Evolutionary conservation across 2,113 vertebrate species (phyloP).

Genomic region (Melospiza georgiana): DNA sequence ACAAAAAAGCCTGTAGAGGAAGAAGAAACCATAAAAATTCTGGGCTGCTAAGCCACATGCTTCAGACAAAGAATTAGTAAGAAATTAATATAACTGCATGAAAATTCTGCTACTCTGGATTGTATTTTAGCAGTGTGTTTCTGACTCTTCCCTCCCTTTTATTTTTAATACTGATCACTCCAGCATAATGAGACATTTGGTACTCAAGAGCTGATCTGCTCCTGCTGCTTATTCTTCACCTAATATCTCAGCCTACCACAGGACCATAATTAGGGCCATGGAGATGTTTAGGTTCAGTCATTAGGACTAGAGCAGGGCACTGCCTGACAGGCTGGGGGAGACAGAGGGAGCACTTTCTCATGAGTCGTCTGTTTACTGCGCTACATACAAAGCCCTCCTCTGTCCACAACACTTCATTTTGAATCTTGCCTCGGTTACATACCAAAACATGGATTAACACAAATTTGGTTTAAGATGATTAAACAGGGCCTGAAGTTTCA

Average conservation of each 20-base stretch:
- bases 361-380: not conserved
- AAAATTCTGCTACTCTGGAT: not conserved
- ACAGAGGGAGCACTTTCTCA: not conserved
- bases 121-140: not conserved
- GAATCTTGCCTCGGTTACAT: not conserved
- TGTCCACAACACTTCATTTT: not conserved
- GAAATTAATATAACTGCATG: not conserved
- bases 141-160: not conserved
- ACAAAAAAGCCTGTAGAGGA: not conserved
- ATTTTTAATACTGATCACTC: not conserved
- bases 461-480: not conserved
- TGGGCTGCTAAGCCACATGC: not conserved
- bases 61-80: not conserved
- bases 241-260: not conserved
- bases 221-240: constrained; percentile 5
- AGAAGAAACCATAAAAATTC: not conserved
- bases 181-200: not conserved
- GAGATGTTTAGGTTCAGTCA: not conserved
- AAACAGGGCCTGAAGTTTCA: not conserved
- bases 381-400: not conserved
- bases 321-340: not conserved
- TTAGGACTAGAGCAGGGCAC: not conserved
- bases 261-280: not conserved
- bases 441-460: not conserved
- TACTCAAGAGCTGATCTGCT: not conserved